Evolutionary conservation across 2,113 vertebrate genomes (phyloP).

Genomic region (Plecturocebus donacophilus): DNA sequence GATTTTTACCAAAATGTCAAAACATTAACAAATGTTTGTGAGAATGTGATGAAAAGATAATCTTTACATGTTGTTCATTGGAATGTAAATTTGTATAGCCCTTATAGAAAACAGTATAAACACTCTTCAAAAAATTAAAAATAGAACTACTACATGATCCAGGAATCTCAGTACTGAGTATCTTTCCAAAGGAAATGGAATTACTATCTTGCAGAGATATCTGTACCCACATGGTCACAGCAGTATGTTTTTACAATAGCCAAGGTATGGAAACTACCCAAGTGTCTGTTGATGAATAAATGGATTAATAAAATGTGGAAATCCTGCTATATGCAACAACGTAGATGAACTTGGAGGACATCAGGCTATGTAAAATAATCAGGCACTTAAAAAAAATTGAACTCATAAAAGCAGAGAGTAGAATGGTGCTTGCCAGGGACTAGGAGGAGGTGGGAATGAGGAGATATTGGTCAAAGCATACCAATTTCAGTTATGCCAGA

Average conservation of each 20-base stretch:
- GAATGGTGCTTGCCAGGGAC: not conserved
- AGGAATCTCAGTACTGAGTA: not conserved
- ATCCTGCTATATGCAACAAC: not conserved
- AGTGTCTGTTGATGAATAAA: too few relatives aligned
- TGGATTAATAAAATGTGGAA: not conserved
- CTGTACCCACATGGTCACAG: too few relatives aligned
- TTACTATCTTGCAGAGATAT: too few relatives aligned
- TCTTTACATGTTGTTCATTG: not conserved
- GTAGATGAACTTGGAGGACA: not conserved
- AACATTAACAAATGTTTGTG: not conserved
- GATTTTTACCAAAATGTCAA: too few relatives aligned
- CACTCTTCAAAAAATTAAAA: too few relatives aligned
- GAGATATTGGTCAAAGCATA: not conserved
- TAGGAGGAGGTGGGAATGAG: not conserved
- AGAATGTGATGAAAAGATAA: not conserved
- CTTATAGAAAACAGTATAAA: too few relatives aligned
- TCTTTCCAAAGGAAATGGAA: too few relatives aligned
- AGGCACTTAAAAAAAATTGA: not conserved
- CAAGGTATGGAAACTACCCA: too few relatives aligned
- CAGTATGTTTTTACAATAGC: too few relatives aligned
- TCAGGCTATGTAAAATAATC: not conserved
- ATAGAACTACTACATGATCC: too few relatives aligned
- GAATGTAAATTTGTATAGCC: not conserved
- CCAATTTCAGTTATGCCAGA: not conserved
- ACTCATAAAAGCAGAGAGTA: not conserved